A percentile compares a stretch with the other conserved stretches of the same genome.
Conservation (phyloP, 2,113 vertebrate species). For the Epinephelus cyanopodus region DNA sequence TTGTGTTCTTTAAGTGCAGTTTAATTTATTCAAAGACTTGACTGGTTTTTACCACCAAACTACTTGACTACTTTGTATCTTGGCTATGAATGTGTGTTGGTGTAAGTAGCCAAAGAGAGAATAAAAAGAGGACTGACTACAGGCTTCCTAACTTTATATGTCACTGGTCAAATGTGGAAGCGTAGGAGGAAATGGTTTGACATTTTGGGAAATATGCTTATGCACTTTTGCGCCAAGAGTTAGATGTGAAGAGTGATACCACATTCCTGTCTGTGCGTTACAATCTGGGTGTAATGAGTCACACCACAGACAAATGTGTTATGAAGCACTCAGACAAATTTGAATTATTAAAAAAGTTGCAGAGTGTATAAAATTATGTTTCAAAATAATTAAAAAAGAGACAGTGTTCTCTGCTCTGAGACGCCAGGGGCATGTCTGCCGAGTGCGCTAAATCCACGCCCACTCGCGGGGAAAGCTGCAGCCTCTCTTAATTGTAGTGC, state of each 20-base stretch:
- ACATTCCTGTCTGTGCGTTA: background rate
- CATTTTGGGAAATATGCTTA: background rate
- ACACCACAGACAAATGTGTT: no score
- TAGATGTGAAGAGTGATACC: background rate
- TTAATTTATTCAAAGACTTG: constrained; percentile 48
- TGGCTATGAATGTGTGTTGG: constrained; percentile 65
- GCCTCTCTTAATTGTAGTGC: no score
- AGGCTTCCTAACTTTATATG: constrained; percentile 15
- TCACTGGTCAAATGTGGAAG: background rate
- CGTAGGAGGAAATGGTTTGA: background rate
- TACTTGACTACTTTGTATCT: constrained; percentile 62
- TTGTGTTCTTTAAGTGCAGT: constrained; percentile 45
- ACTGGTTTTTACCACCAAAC: constrained; percentile 39
- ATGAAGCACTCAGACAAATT: no score
- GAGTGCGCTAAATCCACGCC: no score
- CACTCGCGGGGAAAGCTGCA: no score
- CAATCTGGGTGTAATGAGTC: no score
- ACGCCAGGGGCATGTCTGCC: no score
- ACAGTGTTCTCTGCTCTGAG: no score
- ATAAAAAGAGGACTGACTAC: constrained; percentile 48
- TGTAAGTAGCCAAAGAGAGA: constrained; percentile 59
- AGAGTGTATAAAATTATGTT: no score
- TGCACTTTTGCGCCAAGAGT: background rate
- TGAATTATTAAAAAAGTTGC: no score
- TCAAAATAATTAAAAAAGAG: no score